phyloP scores from a whole-genome alignment of 1,140 invertebrate genomes.

The Plectus sambesii region DNA sequence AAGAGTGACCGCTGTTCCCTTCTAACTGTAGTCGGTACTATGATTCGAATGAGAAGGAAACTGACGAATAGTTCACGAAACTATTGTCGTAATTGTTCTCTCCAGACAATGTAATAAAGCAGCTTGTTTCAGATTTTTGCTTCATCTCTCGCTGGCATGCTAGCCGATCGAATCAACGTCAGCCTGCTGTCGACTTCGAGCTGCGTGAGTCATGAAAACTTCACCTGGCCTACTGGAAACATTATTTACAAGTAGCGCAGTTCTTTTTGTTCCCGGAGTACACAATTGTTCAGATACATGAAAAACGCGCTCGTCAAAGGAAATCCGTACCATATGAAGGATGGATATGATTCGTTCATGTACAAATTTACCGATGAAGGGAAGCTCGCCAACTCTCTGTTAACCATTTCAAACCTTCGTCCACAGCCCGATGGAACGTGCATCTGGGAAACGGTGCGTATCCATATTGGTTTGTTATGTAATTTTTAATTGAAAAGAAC shows the following conservation, averaged over 20 bases:
- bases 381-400: conserved; percentile 26
- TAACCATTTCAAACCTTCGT: conserved; percentile 37
- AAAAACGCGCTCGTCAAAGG: conserved; percentile 33
- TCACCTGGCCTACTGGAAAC: conserved; percentile 30
- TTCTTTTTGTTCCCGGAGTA: conserved; percentile 14
- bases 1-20: too few relatives aligned
- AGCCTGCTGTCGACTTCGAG: conserved; percentile 32
- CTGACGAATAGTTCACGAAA: too few relatives aligned
- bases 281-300: conserved; percentile 27
- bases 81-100: conserved; percentile 7
- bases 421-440: conserved; percentile 19
- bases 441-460: conserved; percentile 31
- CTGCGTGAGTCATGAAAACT: conserved; percentile 18
- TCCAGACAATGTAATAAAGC: background rate
- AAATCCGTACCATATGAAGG: conserved; percentile 38
- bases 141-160: conserved; percentile 21
- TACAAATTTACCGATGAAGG: conserved; percentile 36
- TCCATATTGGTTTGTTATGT: conserved; percentile 13
- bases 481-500: conserved; percentile 5
- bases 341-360: conserved; percentile 42
- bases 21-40: too few relatives aligned
- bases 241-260: conserved; percentile 31
- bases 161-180: conserved; percentile 16
- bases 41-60: too few relatives aligned
- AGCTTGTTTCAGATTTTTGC: conserved; percentile 26